These are phyloP conservation scores for Apaloderma vittatum DNA, from an alignment of 2,113 vertebrate genomes.

Conservation along the genomic window DNA sequence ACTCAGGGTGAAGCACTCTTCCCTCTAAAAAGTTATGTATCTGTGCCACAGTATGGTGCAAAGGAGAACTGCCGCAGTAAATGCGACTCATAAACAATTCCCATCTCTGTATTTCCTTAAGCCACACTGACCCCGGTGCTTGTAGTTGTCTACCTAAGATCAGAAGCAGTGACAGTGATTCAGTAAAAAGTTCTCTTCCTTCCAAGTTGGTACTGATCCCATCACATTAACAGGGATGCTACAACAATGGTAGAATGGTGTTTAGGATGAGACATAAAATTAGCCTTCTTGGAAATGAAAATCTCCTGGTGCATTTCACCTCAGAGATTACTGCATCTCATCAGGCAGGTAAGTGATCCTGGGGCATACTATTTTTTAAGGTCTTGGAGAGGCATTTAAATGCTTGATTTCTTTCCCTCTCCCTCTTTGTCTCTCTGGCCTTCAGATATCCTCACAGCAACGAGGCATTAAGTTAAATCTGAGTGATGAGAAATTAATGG, in stretches of 20 bases:
- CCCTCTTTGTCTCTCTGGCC: neutral
- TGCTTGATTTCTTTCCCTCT: neutral
- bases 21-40: neutral
- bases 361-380: neutral
- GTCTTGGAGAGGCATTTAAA: neutral
- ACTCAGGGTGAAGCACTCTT: neutral
- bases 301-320: neutral
- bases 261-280: neutral
- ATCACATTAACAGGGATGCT: neutral
- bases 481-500: constrained; percentile 40
- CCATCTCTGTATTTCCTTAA: neutral
- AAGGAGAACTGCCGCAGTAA: neutral
- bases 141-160: neutral
- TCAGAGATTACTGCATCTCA: neutral
- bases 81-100: neutral
- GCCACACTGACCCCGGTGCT: neutral
- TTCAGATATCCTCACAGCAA: neutral
- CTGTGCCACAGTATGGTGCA: neutral
- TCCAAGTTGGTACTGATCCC: neutral
- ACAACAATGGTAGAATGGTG: neutral
- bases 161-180: neutral
- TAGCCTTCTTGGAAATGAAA: neutral
- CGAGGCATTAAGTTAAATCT: neutral
- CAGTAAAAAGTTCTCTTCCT: constrained; percentile 3
- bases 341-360: neutral